phyloP scores from a whole-genome alignment of 37 sponge, comb jelly and placozoan genomes.

The Theonella swinhoei region DNA sequence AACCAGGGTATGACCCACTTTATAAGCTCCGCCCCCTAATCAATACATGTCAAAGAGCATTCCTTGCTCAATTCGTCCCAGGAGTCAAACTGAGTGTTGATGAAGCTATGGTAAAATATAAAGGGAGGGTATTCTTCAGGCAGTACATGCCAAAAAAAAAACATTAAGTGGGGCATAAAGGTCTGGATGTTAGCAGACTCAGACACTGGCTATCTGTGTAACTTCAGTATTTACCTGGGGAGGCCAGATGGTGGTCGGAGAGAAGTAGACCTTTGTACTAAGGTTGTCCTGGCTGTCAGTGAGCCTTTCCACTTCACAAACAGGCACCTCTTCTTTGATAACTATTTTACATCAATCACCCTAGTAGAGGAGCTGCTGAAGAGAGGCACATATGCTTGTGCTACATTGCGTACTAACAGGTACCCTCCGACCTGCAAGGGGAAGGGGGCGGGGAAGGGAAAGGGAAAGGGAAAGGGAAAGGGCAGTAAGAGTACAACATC shows the following conservation, averaged over 20 bases:
- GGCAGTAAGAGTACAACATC: too few relatives aligned
- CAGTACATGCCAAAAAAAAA: conserved; percentile 20
- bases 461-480: background rate
- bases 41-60: background rate
- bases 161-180: conserved; percentile 20
- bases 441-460: background rate
- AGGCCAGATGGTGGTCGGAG: background rate
- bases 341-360: background rate
- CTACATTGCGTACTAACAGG: background rate
- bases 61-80: background rate
- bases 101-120: conserved; percentile 16
- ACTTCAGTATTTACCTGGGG: conserved; percentile 13
- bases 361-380: background rate
- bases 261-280: background rate
- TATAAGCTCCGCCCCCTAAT: conserved; percentile 20
- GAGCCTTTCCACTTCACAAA: background rate
- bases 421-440: background rate
- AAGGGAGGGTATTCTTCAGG: background rate
- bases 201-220: background rate
- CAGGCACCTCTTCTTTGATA: background rate
- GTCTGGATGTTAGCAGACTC: conserved; percentile 9
- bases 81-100: background rate
- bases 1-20: conserved; percentile 12
- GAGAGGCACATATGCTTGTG: background rate
- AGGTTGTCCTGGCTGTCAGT: background rate